These are phyloP conservation scores for Onychorhynchus coronatus DNA, from an alignment of 2,113 vertebrate genomes.

Conservation along the genomic window DNA sequence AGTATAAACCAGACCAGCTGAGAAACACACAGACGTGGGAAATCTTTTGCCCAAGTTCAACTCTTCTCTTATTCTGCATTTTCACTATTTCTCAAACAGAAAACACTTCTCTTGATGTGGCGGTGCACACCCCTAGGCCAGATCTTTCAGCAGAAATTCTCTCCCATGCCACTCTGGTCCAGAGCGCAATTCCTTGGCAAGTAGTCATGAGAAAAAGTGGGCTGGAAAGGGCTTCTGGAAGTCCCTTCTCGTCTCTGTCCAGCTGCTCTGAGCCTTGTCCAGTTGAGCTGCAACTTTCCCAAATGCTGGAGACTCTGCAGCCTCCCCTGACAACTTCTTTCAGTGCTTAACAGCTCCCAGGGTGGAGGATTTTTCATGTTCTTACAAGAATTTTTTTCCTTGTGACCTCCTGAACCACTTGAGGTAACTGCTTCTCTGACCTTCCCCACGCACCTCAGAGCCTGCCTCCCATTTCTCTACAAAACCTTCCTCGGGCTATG, in stretches of 20 bases:
- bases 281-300: accelerated
- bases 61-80: background rate
- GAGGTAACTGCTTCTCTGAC: background rate
- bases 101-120: background rate
- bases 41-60: background rate
- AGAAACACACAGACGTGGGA: background rate
- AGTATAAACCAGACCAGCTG: background rate
- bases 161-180: background rate
- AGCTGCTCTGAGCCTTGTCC: background rate
- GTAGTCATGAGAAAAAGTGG: accelerated
- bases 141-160: background rate
- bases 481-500: accelerated
- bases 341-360: background rate
- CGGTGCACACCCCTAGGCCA: background rate
- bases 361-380: background rate
- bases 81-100: background rate
- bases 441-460: accelerated
- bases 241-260: background rate
- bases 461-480: background rate
- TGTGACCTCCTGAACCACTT: background rate
- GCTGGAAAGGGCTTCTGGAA: background rate
- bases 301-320: background rate
- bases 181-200: background rate
- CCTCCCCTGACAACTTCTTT: background rate
- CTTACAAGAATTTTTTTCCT: background rate